Evolutionary conservation across 2,113 vertebrate species (phyloP), one percentile per base, ranked within the genome.

Genomic region (Anolis carolinensis): DNA sequence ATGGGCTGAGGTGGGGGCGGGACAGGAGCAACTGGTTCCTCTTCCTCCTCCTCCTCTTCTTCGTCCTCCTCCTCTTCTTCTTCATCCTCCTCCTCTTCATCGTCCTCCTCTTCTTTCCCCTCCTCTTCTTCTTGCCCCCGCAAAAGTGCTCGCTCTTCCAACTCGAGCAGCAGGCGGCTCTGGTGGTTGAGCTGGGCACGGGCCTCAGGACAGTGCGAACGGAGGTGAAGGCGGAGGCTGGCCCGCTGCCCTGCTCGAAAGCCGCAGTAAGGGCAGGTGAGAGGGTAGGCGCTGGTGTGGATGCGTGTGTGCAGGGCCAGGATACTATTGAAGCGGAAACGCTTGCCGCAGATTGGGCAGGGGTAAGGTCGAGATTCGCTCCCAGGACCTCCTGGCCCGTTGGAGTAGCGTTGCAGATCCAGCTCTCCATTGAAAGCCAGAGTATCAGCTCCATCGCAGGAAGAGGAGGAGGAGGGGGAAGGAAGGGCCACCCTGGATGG

Each of bases 251-350:
- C 91, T 18, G 84, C 96, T 76, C 72, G 96, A 91, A 90, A 96
- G 87, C 86, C 96, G 36, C 95, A 96, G 62, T 95, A 93, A 11
- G 95, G 95, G 70, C 95, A 96, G 85, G 92, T 93, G 81, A 93
- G 93, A 90, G 87, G 95, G 50, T 78, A 89, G 68, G 74, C 86
- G 27, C 97, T 96, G 7, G 96, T 97, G 91, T 98, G 98, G 62
- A 97, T 97, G 84, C 98, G 95, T 39, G 97, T 97, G 75, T 98
- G 98, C 84, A 98, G 95, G n/a, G 98, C 98, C 91, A 98, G 92
- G 91, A 98, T 98, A 87, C 98, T 98, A 95, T 98, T 98, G 95
- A 98, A 98, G 85, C 98, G 93, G 92, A 98, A 98, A 87, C 97
- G 96, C 94, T 98, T 98, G 67, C 98, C 98, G 20, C 98, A 98